phyloP scores from a whole-genome alignment of 2,113 vertebrate genomes.

The Bagarius yarrelli region DNA sequence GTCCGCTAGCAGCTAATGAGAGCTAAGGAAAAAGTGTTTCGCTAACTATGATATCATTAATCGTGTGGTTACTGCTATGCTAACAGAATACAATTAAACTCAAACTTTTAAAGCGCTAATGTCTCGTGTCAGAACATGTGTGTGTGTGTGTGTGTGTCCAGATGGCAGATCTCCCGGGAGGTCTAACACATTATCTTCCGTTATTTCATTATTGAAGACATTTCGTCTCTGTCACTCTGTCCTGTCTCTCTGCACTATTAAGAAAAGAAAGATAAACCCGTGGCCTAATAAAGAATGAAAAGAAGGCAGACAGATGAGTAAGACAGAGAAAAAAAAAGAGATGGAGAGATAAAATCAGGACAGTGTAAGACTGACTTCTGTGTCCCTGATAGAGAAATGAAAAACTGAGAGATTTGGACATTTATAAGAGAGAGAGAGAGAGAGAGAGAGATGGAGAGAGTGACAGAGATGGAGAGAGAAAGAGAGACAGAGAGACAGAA shows the following conservation, averaged over 20 bases:
- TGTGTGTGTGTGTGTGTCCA: conserved; percentile 20
- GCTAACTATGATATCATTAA: not conserved
- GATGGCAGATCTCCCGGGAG: conserved; percentile 35
- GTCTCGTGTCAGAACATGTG: not conserved
- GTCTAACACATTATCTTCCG: conserved; percentile 44
- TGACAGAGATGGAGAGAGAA: not conserved
- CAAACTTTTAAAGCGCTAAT: not conserved
- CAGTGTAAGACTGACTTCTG: too few species aligned
- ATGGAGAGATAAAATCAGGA: not conserved
- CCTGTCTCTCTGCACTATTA: conserved; percentile 19
- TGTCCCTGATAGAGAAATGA: too few species aligned
- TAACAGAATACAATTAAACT: not conserved
- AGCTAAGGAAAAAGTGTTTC: not conserved
- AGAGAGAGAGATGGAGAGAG: not conserved
- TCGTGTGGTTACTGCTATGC: not conserved
- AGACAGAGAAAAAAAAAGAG: conserved; percentile 11
- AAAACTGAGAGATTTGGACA: too few species aligned
- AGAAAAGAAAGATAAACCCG: not conserved
- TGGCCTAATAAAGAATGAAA: conserved; percentile 12
- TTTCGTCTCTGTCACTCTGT: conserved; percentile 17
- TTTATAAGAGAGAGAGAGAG: too few species aligned
- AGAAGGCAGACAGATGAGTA: conserved; percentile 16
- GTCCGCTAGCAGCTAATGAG: not conserved
- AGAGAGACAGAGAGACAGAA: not conserved
- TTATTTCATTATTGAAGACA: conserved; percentile 50